phyloP scores from a whole-genome alignment of 2,113 vertebrate genomes.

The Acanthisitta chloris region DNA sequence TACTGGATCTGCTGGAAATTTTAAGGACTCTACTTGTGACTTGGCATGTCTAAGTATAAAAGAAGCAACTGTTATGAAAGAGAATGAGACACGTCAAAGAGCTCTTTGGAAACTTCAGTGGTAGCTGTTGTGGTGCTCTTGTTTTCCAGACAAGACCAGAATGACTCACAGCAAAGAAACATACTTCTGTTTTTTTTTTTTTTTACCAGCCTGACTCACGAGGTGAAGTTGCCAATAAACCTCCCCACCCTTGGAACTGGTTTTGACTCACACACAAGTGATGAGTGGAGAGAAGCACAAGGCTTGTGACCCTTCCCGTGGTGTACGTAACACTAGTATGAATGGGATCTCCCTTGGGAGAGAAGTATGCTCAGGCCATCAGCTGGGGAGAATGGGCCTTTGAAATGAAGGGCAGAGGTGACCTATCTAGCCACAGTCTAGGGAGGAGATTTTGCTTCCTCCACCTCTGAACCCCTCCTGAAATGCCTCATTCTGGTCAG shows the following conservation, averaged over 20 bases:
- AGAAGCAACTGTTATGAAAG: not conserved
- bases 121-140: not conserved
- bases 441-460: not conserved
- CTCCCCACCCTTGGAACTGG: not conserved
- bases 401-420: too few relatives aligned
- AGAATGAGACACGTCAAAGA: not conserved
- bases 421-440: not conserved
- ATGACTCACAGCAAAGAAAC: conserved; percentile 4
- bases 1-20: not conserved
- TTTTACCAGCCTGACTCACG: conserved; percentile 28
- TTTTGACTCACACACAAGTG: not conserved
- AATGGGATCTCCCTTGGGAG: not conserved
- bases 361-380: fast-evolving
- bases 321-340: fast-evolving
- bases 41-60: not conserved
- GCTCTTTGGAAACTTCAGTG: not conserved
- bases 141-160: not conserved
- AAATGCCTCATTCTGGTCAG: not conserved
- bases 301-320: fast-evolving
- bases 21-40: not conserved
- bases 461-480: not conserved
- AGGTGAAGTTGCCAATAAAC: not conserved
- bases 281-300: not conserved
- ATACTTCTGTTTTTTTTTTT: not conserved
- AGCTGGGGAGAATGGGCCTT: not conserved